Conservation (phyloP, 2,888 invertebrate genomes). For the Lampropteryx suffumata region DNA sequence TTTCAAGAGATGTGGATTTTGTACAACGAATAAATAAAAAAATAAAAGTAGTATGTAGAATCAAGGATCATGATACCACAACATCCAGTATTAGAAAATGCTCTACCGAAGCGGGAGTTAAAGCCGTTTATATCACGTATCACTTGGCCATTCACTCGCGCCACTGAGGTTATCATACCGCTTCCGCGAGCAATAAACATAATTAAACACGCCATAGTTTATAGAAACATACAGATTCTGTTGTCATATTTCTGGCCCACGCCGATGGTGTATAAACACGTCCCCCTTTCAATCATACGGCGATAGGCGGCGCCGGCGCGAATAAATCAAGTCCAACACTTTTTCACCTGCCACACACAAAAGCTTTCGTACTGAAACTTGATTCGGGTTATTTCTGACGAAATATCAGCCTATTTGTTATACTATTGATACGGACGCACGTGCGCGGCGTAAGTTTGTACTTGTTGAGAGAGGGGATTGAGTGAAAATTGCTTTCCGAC, state of each 20-base stretch:
- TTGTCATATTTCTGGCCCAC: slow-evolving; percentile 76
- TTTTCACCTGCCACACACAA: slow-evolving; percentile 83
- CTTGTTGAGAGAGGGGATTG: slow-evolving; percentile 78
- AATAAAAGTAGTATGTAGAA: no score
- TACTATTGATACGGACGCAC: slow-evolving; percentile 80
- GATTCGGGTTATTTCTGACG: slow-evolving; percentile 83
- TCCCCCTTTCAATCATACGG: slow-evolving; percentile 77
- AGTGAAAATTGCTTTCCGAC: slow-evolving; percentile 79
- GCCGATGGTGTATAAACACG: slow-evolving; percentile 74
- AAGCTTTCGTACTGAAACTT: slow-evolving; percentile 80
- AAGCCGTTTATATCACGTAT: no score
- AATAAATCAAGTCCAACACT: slow-evolving; percentile 81
- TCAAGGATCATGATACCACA: no score
- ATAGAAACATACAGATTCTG: slow-evolving; percentile 55
- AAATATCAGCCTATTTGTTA: slow-evolving; percentile 83
- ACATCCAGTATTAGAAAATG: no score
- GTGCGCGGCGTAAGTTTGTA: slow-evolving; percentile 79
- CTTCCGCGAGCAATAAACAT: neutral
- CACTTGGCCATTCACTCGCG: no score
- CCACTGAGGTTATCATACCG: no score
- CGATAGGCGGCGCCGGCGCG: slow-evolving; percentile 78
- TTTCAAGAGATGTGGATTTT: no score
- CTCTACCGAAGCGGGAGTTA: no score
- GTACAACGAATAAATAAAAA: no score
- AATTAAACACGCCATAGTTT: neutral